phyloP scores from a whole-genome alignment of 2,888 invertebrate species.

The Uropetala carovei region DNA sequence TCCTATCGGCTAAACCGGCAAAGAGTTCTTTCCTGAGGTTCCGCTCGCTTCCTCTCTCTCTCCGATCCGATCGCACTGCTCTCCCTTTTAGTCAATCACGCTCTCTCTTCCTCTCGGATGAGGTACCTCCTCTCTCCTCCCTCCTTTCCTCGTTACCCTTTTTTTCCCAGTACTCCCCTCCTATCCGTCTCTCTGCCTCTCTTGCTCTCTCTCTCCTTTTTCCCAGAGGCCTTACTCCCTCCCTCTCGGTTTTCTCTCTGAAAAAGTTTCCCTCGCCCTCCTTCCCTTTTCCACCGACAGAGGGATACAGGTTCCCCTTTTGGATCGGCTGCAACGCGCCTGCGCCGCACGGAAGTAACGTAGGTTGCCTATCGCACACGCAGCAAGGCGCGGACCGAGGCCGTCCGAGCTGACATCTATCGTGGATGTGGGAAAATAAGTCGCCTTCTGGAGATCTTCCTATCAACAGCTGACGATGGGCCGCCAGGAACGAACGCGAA shows the following conservation, averaged over 20 bases:
- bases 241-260: slow-evolving; percentile 8
- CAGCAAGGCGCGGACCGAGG: background rate
- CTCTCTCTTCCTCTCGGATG: background rate
- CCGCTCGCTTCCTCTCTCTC: background rate
- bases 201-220: background rate
- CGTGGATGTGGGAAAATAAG: background rate
- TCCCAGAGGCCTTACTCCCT: background rate
- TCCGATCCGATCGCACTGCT: background rate
- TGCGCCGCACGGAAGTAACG: background rate
- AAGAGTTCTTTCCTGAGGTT: background rate
- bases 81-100: background rate
- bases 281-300: background rate
- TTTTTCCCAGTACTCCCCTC: background rate
- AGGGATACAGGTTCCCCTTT: slow-evolving; percentile 28
- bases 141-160: background rate
- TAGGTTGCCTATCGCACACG: background rate
- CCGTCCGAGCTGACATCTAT: background rate
- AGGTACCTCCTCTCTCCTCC: background rate
- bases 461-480: slow-evolving; percentile 25
- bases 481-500: background rate
- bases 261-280: slow-evolving; percentile 7
- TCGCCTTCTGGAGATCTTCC: background rate
- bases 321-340: background rate
- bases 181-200: background rate
- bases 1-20: background rate